Evolutionary conservation across 2,888 invertebrate genomes (phyloP), one percentile per base, ranked within the genome.

Genomic region (Clivina fossor): DNA sequence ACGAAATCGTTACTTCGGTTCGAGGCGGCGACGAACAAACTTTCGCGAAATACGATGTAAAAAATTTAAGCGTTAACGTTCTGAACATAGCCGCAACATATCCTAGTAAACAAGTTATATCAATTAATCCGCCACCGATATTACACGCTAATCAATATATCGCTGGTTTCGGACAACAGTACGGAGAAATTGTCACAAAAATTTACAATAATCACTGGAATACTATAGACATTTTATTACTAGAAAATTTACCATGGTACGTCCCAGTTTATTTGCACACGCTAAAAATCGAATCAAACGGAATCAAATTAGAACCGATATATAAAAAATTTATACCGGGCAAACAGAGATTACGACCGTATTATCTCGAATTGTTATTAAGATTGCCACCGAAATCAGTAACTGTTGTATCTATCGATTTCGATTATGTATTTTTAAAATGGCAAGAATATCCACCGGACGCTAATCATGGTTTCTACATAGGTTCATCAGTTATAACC

Each of bases 381-480:
- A 80, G 79, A 60, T 72, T 97, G 56, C 93, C 95, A 5, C 81
- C 93, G 0, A 81, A 83, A 61, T 88, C 93, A 0, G 82, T 85
- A 4, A 90, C 91, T 0, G 84, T 86, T 60, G 80, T 97, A 46
- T 87, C 87, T 5, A 83, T 95, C 61, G 88, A 94, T 68, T 93
- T 97, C 76, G 94, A 96, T 72, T 91, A 92, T 74, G 88, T 93
- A n/a, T 93, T 97, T 69, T 79, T 97, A 3, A 96, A 96, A 75
- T 97, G 98, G 94, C 90, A 94, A 66, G 98, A 99, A 72, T 99
- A 99, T 76, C 99, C 98, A 9, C 99, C 99, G 0, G 99, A 99
- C 81, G 97, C 99, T 1, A 97, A 97, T 78, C 97, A 98, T 75
- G 99, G 99, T 0, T 96, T 98, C 74, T 95, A 96, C 69, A 83